These are phyloP conservation scores for Cathartes aura DNA, from an alignment of 2,113 vertebrate species.

Conservation along the genomic window DNA sequence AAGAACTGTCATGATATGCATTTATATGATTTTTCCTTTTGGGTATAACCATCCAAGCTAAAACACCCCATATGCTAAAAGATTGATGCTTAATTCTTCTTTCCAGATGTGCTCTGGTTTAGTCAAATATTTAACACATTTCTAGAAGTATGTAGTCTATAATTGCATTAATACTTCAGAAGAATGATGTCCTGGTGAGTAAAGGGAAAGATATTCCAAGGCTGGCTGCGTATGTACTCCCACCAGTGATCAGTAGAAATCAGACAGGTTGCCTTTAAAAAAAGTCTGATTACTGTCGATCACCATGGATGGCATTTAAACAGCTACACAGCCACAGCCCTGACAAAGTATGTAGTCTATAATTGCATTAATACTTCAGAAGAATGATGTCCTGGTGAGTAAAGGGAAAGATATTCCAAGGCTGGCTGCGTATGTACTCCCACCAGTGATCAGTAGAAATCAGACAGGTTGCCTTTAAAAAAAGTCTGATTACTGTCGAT, in stretches of 20 bases:
- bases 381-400: neutral
- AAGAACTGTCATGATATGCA: neutral
- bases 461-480: neutral
- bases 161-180: constrained; percentile 31
- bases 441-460: neutral
- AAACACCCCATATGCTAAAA: constrained; percentile 34
- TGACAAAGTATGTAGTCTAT: neutral
- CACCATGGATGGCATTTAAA: neutral
- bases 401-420: neutral
- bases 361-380: constrained; percentile 31
- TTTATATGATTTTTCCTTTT: constrained; percentile 29
- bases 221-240: neutral
- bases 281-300: too few species aligned
- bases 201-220: neutral
- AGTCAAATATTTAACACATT: constrained; percentile 59
- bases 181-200: neutral
- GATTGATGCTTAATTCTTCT: constrained; percentile 39
- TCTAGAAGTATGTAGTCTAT: neutral
- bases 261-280: neutral
- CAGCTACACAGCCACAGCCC: neutral
- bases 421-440: neutral
- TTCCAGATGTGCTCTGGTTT: constrained; percentile 54
- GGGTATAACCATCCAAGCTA: neutral
- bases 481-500: too few species aligned
- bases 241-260: neutral